phyloP scores from a whole-genome alignment of 2,888 invertebrate species.

The Ophion obscuratus region DNA sequence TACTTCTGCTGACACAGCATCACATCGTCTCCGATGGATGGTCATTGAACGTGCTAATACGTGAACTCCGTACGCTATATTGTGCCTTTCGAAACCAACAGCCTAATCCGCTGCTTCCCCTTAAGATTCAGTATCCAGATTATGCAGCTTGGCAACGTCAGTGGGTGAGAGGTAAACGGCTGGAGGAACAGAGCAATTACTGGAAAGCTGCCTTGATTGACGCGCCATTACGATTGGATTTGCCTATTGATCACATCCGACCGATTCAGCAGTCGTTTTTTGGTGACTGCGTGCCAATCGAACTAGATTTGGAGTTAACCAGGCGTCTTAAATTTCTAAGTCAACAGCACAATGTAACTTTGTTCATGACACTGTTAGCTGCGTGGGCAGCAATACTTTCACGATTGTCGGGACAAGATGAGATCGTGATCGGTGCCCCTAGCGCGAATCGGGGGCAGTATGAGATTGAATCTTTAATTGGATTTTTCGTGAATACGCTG shows the following conservation, averaged over 20 bases:
- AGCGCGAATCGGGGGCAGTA: conserved; percentile 10
- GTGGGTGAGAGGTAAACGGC: conserved; percentile 2
- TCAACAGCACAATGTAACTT: neutral
- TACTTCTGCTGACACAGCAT: conserved; percentile 9
- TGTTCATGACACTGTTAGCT: conserved; percentile 6
- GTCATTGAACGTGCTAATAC: conserved; percentile 11
- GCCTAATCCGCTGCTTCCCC: neutral
- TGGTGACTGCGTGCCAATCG: conserved; percentile 13
- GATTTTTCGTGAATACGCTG: conserved; percentile 27
- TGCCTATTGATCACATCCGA: conserved; percentile 12
- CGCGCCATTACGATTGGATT: conserved; percentile 14
- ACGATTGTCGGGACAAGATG: conserved; percentile 13
- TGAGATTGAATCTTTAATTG: conserved; percentile 17
- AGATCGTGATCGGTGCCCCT: conserved; percentile 19
- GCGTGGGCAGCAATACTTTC: conserved; percentile 27
- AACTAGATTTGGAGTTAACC: neutral
- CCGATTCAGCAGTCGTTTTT: conserved; percentile 13
- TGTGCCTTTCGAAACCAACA: neutral
- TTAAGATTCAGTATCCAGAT: conserved; percentile 31
- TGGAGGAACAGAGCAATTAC: conserved; percentile 12
- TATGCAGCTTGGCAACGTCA: conserved; percentile 30
- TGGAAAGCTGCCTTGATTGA: conserved; percentile 12
- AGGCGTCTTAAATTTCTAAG: neutral
- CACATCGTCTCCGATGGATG: conserved; percentile 26
- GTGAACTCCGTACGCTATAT: conserved; percentile 3